These are phyloP conservation scores for Corythornis madagascariensis DNA, from an alignment of 2,113 vertebrate species.

Conservation along the genomic window DNA sequence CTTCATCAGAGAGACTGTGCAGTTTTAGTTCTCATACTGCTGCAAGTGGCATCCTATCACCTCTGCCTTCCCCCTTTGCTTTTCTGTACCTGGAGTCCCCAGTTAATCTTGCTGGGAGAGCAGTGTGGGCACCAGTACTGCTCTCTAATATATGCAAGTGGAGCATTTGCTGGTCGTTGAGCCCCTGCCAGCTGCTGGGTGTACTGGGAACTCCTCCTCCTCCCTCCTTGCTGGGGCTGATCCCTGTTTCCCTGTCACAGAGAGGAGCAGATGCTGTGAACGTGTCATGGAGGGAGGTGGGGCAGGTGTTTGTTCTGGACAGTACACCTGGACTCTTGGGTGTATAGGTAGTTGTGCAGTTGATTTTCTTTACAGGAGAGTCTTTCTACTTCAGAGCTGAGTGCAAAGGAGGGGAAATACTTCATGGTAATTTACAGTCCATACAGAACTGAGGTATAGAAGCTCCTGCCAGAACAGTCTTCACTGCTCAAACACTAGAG, in stretches of 20 bases:
- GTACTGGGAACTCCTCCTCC: not conserved
- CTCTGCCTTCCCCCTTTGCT: not conserved
- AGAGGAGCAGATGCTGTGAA: not conserved
- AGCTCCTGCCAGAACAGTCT: not conserved
- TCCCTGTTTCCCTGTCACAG: not conserved
- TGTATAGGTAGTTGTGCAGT: not conserved
- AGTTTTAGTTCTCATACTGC: not conserved
- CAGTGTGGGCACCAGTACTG: too few species aligned
- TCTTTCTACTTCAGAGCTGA: not conserved
- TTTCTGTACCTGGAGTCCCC: not conserved
- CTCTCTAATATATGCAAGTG: not conserved
- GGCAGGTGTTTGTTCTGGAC: not conserved
- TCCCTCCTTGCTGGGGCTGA: accelerated
- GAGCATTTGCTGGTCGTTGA: not conserved
- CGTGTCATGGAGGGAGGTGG: not conserved
- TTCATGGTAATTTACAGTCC: not conserved
- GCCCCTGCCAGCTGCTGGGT: not conserved
- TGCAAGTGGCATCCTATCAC: not conserved
- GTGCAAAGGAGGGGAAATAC: not conserved
- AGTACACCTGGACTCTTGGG: accelerated
- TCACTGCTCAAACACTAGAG: not conserved
- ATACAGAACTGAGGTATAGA: not conserved
- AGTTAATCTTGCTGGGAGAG: not conserved
- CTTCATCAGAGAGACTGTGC: not conserved
- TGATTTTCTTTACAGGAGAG: not conserved